These are phyloP conservation scores for Drosophila bifasciata DNA, from an alignment of 1,140 invertebrate genomes.

Conservation along the genomic window DNA sequence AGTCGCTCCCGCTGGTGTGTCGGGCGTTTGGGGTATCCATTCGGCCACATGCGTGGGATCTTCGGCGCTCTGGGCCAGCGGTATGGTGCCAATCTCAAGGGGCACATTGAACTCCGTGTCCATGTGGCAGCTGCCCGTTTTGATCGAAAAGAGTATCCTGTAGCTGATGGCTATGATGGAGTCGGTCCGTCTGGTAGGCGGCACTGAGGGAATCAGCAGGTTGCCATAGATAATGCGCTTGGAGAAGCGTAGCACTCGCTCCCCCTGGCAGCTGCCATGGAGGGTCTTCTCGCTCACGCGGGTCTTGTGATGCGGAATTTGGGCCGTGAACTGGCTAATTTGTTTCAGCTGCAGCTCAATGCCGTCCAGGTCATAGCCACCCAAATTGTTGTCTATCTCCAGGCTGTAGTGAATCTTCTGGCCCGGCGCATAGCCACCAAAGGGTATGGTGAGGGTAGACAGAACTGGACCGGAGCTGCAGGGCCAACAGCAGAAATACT, in stretches of 20 bases:
- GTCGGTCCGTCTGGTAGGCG: constrained; percentile 81
- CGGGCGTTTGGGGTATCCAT: constrained; percentile 69
- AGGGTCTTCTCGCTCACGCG: constrained; percentile 38
- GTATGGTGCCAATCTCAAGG: constrained; percentile 70
- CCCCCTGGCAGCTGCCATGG: constrained; percentile 16
- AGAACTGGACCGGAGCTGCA: constrained; percentile 64
- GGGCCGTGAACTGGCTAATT: constrained; percentile 50
- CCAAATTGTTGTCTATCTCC: constrained; percentile 65
- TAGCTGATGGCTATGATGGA: constrained; percentile 62
- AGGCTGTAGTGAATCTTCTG: constrained; percentile 62
- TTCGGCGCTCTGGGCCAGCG: constrained; percentile 59
- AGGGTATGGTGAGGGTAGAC: constrained; percentile 63
- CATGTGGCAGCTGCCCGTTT: constrained; percentile 54
- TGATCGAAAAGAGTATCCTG: constrained; percentile 48
- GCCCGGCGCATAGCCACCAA: constrained; percentile 74
- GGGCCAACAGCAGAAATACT: constrained; percentile 75
- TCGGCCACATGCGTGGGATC: constrained; percentile 39
- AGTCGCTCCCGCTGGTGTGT: constrained; percentile 61
- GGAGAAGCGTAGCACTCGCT: constrained; percentile 55
- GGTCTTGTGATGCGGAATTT: constrained; percentile 37
- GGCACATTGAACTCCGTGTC: constrained; percentile 57
- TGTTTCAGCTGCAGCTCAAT: constrained; percentile 44
- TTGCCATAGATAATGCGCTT: constrained; percentile 58
- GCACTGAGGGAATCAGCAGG: constrained; percentile 61
- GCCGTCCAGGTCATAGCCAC: constrained; percentile 57